These are phyloP conservation scores for Spodoptera exigua DNA, from an alignment of 2,888 invertebrate species.

Conservation along the genomic window DNA sequence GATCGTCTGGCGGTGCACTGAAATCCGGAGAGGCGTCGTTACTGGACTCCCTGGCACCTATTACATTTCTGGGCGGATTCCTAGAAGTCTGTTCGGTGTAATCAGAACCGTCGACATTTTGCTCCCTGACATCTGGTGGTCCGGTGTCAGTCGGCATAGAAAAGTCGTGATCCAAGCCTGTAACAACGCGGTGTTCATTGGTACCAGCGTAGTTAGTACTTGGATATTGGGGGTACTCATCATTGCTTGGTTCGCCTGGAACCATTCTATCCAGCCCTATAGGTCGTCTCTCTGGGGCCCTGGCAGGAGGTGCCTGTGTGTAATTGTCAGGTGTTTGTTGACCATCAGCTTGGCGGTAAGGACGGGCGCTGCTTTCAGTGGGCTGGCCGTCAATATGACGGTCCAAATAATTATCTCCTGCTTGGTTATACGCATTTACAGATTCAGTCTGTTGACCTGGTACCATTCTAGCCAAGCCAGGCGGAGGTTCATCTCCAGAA, in stretches of 20 bases:
- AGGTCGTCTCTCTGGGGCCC: conserved; percentile 80
- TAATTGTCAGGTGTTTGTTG: conserved; percentile 79
- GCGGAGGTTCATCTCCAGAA: conserved; percentile 85
- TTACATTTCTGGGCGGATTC: conserved; percentile 71
- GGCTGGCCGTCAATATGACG: conserved; percentile 83
- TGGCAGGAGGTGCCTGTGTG: conserved; percentile 66
- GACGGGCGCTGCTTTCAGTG: conserved; percentile 73
- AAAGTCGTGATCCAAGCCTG: conserved; percentile 87
- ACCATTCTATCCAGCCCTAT: conserved; percentile 90
- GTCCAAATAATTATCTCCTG: conserved; percentile 80
- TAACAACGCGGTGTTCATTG: conserved; percentile 87
- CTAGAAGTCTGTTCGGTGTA: conserved; percentile 75
- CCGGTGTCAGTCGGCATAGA: conserved; percentile 71
- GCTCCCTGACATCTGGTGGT: conserved; percentile 77
- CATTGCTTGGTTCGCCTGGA: conserved; percentile 90
- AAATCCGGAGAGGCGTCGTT: conserved; percentile 70
- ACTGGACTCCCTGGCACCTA: conserved; percentile 69
- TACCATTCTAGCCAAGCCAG: conserved; percentile 87
- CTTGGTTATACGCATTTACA: conserved; percentile 75
- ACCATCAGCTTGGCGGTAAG: conserved; percentile 83
- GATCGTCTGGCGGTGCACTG: conserved; percentile 69
- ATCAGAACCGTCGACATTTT: conserved; percentile 84
- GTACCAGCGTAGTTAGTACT: conserved; percentile 74
- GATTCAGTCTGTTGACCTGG: conserved; percentile 86
- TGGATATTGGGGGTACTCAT: conserved; percentile 79